Base-by-base conservation (phyloP, 2,113 vertebrate species). In the Eretmodus cyanostictus region DNA sequence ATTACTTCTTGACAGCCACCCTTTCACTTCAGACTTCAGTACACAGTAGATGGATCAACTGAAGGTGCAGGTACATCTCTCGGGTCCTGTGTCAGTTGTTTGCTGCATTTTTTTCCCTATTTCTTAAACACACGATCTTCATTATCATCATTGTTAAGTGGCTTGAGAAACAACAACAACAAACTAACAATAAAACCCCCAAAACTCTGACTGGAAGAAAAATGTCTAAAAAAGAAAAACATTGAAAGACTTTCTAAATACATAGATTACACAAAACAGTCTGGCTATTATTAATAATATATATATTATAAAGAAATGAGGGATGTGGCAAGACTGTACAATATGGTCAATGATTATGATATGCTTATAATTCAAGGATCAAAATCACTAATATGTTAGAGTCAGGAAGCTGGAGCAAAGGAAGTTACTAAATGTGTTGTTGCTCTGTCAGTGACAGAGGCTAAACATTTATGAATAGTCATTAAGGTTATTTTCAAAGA, bases 351-450 rank as follows among this genome's bases (percentile, higher is more conserved):
- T 87, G 47, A 83, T 82, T 51, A 71, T 47, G 86, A 12, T 16
- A 7, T 31, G 3, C 59, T 14, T 31, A 81, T 66, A 76, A 47
- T 34, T 89, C 73, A 24, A 8, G 11, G 63, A 57, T 88, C 76
- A 84, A 63, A 88, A 79, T 90, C 45, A 68, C 66, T 76, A 54
- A 34, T 16, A 36, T 83, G n/a, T 68, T 29, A 57, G 47, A 29
- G 38, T 40, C 40, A 51, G 14, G 8, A 11, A 82, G 71, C 13
- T 81, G 42, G 19, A 89, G 19, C 40, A 81, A 84, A 66, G 55
- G 22, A 9, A 71, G 68, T 4, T 24, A 45, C 7, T 29, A 68
- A 84, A 61, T 24, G 9, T 86, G 47, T 68, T 66, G 34, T 85
- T 61, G 16, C 34, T 59, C 14, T 24, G 16, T 82, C 22, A 36